Evolutionary conservation across 2,113 vertebrate species (phyloP).

Genomic region (Butastur rufipennis): DNA sequence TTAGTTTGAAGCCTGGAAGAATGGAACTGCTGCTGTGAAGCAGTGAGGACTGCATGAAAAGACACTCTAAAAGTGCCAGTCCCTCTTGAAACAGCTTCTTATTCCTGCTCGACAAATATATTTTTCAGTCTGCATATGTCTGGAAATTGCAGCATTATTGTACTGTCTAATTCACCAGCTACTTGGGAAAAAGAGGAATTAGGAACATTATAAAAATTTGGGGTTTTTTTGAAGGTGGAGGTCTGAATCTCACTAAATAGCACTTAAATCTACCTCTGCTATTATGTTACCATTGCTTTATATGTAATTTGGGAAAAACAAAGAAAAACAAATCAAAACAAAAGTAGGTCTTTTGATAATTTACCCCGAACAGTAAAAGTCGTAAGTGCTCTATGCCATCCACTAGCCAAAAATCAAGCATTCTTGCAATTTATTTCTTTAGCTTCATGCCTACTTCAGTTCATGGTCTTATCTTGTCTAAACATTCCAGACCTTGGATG

Average conservation of each 20-base stretch:
- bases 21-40: slow-evolving; percentile 6
- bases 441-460: not conserved
- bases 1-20: not conserved
- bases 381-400: not conserved
- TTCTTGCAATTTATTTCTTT: not conserved
- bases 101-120: not conserved
- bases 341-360: not conserved
- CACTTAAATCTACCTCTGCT: not conserved
- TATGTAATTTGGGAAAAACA: not conserved
- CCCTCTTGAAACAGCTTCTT: slow-evolving; percentile 5
- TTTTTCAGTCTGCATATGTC: not conserved
- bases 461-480: not conserved
- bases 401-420: not conserved
- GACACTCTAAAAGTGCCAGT: not conserved
- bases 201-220: not conserved
- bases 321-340: not conserved
- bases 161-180: not conserved
- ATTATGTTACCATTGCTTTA: not conserved
- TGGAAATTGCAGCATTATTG: not conserved
- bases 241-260: not conserved
- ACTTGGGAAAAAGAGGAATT: not conserved
- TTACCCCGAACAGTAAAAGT: not conserved
- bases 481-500: not conserved
- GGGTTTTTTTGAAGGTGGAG: not conserved
- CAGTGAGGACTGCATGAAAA: not conserved